Evolutionary conservation across 1,140 invertebrate species (phyloP).

Genomic region (Sitodiplosis mosellana): DNA sequence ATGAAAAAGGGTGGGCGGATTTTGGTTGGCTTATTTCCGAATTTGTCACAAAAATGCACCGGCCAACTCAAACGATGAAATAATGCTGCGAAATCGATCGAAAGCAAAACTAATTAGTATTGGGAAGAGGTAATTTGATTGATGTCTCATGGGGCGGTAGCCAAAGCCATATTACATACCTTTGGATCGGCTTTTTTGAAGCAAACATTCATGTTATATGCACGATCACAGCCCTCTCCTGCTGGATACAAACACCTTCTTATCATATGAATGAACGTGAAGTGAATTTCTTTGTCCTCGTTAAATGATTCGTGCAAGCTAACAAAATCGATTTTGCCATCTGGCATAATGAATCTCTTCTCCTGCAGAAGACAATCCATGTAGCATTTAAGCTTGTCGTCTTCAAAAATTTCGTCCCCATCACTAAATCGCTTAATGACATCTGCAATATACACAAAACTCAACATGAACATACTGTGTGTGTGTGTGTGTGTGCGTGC

Average conservation of each 20-base stretch:
- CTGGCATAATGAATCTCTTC: slow-evolving; percentile 14
- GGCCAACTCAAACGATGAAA: neutral
- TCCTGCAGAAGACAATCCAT: slow-evolving; percentile 21
- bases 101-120: neutral
- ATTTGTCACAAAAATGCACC: neutral
- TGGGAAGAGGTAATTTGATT: too few species aligned
- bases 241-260: slow-evolving; percentile 15
- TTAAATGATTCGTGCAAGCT: slow-evolving; percentile 11
- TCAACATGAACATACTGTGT: neutral
- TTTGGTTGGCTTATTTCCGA: too few species aligned
- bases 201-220: slow-evolving; percentile 21
- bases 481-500: too few species aligned
- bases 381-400: slow-evolving; percentile 17
- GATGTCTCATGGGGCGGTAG: too few species aligned
- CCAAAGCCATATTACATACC: slow-evolving; percentile 1
- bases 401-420: slow-evolving; percentile 14
- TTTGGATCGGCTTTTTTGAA: slow-evolving; percentile 22
- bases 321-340: slow-evolving; percentile 18
- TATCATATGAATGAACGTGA: slow-evolving; percentile 10
- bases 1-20: too few species aligned
- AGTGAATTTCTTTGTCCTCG: slow-evolving; percentile 8
- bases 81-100: neutral
- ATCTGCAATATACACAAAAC: slow-evolving; percentile 7
- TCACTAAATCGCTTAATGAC: slow-evolving; percentile 21
- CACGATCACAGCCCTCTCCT: slow-evolving; percentile 15